Evolutionary conservation across 2,113 vertebrate species (phyloP), one percentile per base, ranked within the genome.

Genomic region (Daboia siamensis): DNA sequence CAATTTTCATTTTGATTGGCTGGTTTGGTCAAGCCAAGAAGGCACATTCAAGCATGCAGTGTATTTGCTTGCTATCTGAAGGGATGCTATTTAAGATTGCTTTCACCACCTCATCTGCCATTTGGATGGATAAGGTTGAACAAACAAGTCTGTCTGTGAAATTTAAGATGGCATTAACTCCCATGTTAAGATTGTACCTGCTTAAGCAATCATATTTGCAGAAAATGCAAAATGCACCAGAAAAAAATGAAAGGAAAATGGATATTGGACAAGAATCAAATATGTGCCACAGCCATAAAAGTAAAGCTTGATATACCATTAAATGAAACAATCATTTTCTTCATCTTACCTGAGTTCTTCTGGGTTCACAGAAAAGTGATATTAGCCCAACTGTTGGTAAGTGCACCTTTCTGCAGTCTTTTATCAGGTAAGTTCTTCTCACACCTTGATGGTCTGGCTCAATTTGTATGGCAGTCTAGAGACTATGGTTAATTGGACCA

Each of bases 351-450:
- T 94, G 90, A 93, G 87, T 93, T 64, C 86, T 93, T 95, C 95
- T 87, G 80, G 52, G 24, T 88, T 96, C 93, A 95, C 93, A 94
- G 90, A 91, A 95, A 96, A 94, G 93, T 96, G 87, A 5, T 94
- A 95, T 97, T 95, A 96, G 96, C 94, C 95, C 95, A 96, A 95
- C 93, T 95, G 93, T 93, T 95, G 94, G 95, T 95, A 95, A 95
- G 94, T 94, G 95, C 93, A 95, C 94, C 94, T 95, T 90, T 94
- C 94, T 95, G 94, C 93, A 96, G 95, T 90, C 92, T 95, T 94
- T 95, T 95, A 94, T 95, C 94, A 92, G 4, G 64, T 87, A 87
- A 91, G 93, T 93, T 96, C 90, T 92, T 95, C 93, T 15, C 80
- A 91, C 89, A 92, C 90, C 95, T 95, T 95, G 94, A 92, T 91